phyloP scores from a whole-genome alignment of 2,888 invertebrate species.

The Philonicus albiceps region DNA sequence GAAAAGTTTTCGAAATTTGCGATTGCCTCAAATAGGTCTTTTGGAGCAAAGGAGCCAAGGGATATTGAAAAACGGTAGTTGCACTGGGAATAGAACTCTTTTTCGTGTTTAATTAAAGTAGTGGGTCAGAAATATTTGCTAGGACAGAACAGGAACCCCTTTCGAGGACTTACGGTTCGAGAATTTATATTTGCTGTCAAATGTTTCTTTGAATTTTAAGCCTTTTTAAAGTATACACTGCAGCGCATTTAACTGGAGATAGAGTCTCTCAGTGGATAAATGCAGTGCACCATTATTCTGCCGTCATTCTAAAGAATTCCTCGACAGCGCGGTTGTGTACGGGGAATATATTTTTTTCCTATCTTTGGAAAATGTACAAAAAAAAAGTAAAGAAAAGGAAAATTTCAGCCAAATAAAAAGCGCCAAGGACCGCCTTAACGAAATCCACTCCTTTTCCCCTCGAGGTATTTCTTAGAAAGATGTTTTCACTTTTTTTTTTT shows the following conservation, averaged over 20 bases:
- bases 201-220: conserved; percentile 5
- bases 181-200: conserved; percentile 1
- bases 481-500: conserved; percentile 1
- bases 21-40: background rate
- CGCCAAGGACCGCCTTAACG: background rate
- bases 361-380: background rate
- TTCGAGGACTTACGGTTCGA: background rate
- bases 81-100: background rate
- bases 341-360: background rate
- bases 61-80: background rate
- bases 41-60: background rate
- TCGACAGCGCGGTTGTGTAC: background rate
- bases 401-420: conserved; percentile 1
- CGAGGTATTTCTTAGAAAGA: conserved; percentile 6
- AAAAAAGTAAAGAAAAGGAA: background rate
- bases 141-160: background rate
- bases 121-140: background rate
- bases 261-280: background rate
- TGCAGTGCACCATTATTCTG: background rate
- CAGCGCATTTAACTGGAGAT: background rate
- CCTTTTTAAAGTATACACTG: background rate
- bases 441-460: background rate
- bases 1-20: background rate
- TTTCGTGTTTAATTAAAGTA: background rate
- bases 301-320: conserved; percentile 11